Conservation (phyloP, 2,113 vertebrate genomes). For the Chamaetylas fuelleborni region DNA sequence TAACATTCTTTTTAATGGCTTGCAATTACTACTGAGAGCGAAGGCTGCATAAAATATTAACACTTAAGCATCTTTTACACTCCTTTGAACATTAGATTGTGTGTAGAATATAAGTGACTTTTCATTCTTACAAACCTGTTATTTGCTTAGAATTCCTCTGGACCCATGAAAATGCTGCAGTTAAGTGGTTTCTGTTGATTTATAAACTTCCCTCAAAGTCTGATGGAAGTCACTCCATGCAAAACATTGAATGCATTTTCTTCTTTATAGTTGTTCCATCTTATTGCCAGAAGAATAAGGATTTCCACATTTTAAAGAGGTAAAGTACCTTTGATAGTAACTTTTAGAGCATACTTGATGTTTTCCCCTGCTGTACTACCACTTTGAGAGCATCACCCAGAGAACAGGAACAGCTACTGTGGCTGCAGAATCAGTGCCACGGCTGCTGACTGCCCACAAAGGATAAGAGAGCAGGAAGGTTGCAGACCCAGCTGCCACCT, state of each 20-base stretch:
- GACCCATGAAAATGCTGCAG: conserved; percentile 73
- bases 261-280: background rate
- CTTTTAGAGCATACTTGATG: background rate
- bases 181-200: conserved; percentile 75
- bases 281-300: conserved; percentile 19
- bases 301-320: conserved; percentile 42
- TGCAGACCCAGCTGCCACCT: background rate
- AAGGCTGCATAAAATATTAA: conserved; percentile 76
- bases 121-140: conserved; percentile 70
- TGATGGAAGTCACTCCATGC: conserved; percentile 45
- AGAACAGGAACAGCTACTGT: background rate
- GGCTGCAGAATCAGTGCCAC: background rate
- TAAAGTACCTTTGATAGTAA: background rate
- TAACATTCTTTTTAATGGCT: conserved; percentile 75
- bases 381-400: background rate
- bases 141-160: conserved; percentile 77
- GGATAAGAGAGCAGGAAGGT: background rate
- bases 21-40: conserved; percentile 68
- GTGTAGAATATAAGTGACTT: conserved; percentile 69
- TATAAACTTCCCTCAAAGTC: conserved; percentile 65
- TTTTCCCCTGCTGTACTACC: background rate
- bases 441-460: background rate
- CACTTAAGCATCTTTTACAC: conserved; percentile 76
- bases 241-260: conserved; percentile 59
- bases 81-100: conserved; percentile 72